Evolutionary conservation across 1,140 invertebrate species (phyloP), one percentile per base, ranked within the genome.

Genomic region (Geopemphigus sp.): DNA sequence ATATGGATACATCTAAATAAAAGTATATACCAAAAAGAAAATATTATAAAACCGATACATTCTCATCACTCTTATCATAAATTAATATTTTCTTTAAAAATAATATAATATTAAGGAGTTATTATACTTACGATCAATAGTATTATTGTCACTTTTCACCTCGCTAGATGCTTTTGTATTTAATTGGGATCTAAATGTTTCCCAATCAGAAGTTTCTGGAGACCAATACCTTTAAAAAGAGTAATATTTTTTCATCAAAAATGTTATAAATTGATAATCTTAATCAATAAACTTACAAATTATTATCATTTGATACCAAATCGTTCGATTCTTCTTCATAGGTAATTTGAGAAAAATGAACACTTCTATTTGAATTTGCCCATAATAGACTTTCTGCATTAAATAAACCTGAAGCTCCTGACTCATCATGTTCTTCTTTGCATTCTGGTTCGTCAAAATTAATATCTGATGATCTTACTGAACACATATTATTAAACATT

Each of bases 401-500:
- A 63, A 45, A 57, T 61, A 61, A 24, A 15, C 24, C 5, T 14
- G 63, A 50, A 78, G 32, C 15, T 19, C 22, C 22, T 0, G 73
- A 50, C 26, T 26, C 17, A 22, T 76, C 11, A n/a, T 54, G 53
- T 26, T 3, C 11, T 19, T 61, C 24, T 78, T 78, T 78, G 5
- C 56, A 63, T 26, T 59, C 74, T 0, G 22, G 14, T 26, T 24
- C 57, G 14, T 78, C 45, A 50, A 78, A 17, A 47, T 22, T 78
- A 39, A 78, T 63, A 50, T 78, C 74, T 61, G 74, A 78, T 26
- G 74, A 78, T 12, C 22, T 59, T 24, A 78, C 39, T 24, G 74
- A 78, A 63, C 74, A 78, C 74, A 78, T 78, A 11, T 56, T 57
- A 78, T 78, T 50, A 47, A 78, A 78, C 74, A 78, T 78, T 78